Evolutionary conservation across 2,113 vertebrate species (phyloP).

Genomic region (Phylloscopus whistleri): DNA sequence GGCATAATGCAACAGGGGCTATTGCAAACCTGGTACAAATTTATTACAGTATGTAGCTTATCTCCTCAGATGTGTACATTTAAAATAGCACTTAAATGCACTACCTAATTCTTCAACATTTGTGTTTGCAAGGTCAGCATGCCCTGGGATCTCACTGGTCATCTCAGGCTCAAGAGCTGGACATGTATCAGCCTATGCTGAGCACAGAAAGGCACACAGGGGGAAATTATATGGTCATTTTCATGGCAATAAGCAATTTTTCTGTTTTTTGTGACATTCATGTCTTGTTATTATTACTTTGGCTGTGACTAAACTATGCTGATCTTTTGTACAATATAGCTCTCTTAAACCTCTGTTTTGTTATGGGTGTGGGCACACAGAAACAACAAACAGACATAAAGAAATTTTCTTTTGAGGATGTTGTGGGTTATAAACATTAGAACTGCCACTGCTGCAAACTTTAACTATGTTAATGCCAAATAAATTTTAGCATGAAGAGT

Average conservation of each 20-base stretch:
- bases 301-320: not conserved
- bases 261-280: not conserved
- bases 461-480: not conserved
- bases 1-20: not conserved
- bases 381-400: not conserved
- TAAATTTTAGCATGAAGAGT: not conserved
- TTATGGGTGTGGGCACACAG: not conserved
- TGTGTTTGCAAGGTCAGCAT: not conserved
- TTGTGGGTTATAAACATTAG: not conserved
- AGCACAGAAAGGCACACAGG: not conserved
- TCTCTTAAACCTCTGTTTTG: not conserved
- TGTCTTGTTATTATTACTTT: not conserved
- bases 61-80: not conserved
- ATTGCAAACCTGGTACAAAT: not conserved
- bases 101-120: not conserved
- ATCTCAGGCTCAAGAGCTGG: not conserved
- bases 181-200: not conserved
- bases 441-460: not conserved
- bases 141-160: not conserved
- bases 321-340: not conserved
- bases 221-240: not conserved
- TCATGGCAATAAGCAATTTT: not conserved
- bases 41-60: not conserved
- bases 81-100: not conserved
- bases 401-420: not conserved